Evolutionary conservation across 2,797 vertebrate genomes (phyloP).

Genomic region (Muscicapa comitata): DNA sequence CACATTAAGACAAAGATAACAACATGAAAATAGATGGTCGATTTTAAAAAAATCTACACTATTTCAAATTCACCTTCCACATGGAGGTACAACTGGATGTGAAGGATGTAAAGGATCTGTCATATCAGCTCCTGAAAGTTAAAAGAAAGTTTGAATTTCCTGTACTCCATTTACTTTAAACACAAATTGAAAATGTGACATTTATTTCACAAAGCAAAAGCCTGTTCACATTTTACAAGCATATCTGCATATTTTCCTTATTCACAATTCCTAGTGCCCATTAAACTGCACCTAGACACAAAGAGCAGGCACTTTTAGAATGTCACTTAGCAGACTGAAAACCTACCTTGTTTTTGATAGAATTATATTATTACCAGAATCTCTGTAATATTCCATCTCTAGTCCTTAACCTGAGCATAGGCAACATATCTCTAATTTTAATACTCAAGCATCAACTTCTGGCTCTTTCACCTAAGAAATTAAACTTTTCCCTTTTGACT

Average conservation of each 20-base stretch:
- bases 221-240: not conserved
- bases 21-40: not conserved
- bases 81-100: conserved; percentile 47
- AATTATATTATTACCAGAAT: not conserved
- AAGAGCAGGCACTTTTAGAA: not conserved
- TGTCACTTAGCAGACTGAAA: not conserved
- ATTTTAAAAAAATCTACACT: not conserved
- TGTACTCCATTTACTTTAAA: not conserved
- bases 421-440: not conserved
- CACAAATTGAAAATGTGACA: not conserved
- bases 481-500: not conserved
- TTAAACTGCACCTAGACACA: not conserved
- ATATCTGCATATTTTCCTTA: not conserved
- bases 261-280: not conserved
- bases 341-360: not conserved
- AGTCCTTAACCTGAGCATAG: not conserved
- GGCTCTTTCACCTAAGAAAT: not conserved
- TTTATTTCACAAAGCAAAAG: not conserved
- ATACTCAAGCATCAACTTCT: not conserved
- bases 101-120: conserved; percentile 62
- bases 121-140: conserved; percentile 53
- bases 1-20: not conserved
- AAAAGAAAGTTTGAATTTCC: not conserved
- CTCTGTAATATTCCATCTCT: not conserved
- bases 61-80: conserved; percentile 69